Base-by-base conservation (phyloP, 1,140 invertebrate genomes). In the Pseudomyrmex pallidus region DNA sequence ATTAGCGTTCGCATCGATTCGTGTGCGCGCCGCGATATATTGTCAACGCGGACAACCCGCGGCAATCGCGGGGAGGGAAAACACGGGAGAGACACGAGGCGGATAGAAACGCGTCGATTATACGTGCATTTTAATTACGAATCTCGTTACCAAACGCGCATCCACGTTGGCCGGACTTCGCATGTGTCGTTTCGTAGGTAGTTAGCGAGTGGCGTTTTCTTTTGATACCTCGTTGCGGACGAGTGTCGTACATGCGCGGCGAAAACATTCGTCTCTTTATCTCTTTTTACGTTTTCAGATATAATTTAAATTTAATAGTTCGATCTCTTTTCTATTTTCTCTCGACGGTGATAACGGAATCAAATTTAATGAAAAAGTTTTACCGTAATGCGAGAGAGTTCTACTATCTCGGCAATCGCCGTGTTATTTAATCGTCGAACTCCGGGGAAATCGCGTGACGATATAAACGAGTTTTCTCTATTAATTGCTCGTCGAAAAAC, bases 1-100 rank as follows among this genome's bases (percentile, higher is more conserved):
- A 87, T 87, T 83, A 88, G 52, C 77, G 77, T 82, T 87, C 3
- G 70, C 83, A 82, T 87, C 76, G 87, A 85, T 74, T 88, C 56
- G 52, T 72, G 62, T 77, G 56, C 76, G 35, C 12, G 35, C 17
- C n/a, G 83, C 74, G 66, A 77, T 61, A 61, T 82, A 87, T 87
- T 84, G 74, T 87, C 86, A 84, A 57, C 48, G 35, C 50, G 13
- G 61, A n/a, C 2, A 68, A 76, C 64, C n/a, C 35, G 70, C 57
- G 17, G 20, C 25, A 10, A 52, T 48, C 9, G n/a, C 9, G 10
- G 56, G 44, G 48, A 13, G 46, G 1, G 67, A 17, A 46, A 15
- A 62, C 15, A 15, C 62, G 20, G 35, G 13, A 17, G 8, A 50
- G n/a, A 52, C 13, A 13, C 35, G 5, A 35, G 5, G 35, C 5